A percentile compares a stretch with the other conserved stretches of the same genome.
phyloP scores from a whole-genome alignment of 2,113 vertebrate genomes.

The Myrmophylax atrothorax region DNA sequence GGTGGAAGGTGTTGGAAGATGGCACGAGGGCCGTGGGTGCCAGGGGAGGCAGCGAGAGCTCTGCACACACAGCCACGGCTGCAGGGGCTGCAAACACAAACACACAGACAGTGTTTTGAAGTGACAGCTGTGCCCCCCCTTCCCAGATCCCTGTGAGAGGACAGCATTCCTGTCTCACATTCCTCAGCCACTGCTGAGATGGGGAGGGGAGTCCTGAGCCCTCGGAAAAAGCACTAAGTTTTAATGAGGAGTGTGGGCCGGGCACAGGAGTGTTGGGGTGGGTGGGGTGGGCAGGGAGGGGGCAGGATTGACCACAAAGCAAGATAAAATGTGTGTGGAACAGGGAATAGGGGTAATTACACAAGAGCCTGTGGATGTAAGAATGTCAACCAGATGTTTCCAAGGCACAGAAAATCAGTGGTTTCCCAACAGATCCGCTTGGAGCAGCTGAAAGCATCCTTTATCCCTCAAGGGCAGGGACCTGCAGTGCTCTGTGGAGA shows the following conservation, averaged over 20 bases:
- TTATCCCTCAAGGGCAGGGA: background rate
- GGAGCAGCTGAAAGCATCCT: background rate
- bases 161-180: conserved; percentile 84
- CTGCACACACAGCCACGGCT: background rate
- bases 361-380: background rate
- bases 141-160: conserved; percentile 67
- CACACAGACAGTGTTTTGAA: conserved; percentile 76
- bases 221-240: background rate
- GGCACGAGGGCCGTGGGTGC: background rate
- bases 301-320: background rate
- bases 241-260: background rate
- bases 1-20: background rate
- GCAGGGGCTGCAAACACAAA: conserved; percentile 11
- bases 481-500: accelerated
- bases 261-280: background rate
- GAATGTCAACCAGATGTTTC: conserved; percentile 14
- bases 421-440: background rate
- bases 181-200: conserved; percentile 77
- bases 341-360: background rate
- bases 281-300: background rate
- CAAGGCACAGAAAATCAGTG: background rate
- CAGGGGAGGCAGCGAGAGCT: background rate
- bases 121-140: conserved; percentile 54
- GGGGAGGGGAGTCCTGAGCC: conserved; percentile 18
- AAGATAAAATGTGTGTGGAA: background rate